Conservation (phyloP, 2,113 vertebrate species). For the Piprites chloris region DNA sequence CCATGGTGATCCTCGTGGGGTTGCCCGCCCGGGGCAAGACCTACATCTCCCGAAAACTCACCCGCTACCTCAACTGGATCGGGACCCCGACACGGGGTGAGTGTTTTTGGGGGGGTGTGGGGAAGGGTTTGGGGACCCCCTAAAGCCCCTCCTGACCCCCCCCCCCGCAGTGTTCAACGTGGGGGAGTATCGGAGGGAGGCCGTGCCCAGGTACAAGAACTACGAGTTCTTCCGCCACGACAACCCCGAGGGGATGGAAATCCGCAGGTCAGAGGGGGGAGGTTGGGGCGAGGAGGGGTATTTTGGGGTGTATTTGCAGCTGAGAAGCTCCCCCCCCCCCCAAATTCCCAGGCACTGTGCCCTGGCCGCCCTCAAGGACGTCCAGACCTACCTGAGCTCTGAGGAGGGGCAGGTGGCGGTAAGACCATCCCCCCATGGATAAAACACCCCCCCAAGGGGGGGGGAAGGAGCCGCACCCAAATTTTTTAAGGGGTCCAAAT, state of each 20-base stretch:
- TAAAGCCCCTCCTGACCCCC: background rate
- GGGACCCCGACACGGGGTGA: constrained; percentile 87
- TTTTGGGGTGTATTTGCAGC: background rate
- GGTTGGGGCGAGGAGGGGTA: too few species aligned
- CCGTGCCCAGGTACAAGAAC: constrained; percentile 81
- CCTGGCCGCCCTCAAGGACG: constrained; percentile 81
- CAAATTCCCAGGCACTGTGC: constrained; percentile 80
- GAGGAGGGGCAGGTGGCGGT: constrained; percentile 86
- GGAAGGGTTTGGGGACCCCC: background rate
- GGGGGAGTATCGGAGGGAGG: constrained; percentile 87
- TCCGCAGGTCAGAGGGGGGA: constrained; percentile 74
- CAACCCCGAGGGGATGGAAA: constrained; percentile 85
- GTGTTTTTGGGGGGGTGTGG: background rate
- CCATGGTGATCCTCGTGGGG: constrained; percentile 89
- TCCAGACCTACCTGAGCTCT: constrained; percentile 77
- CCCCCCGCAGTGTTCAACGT: constrained; percentile 84
- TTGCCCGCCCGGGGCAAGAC: constrained; percentile 89
- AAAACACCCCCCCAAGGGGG: background rate
- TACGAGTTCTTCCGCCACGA: constrained; percentile 87
- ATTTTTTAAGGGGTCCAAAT: background rate
- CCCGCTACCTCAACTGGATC: constrained; percentile 91
- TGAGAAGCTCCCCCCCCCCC: background rate
- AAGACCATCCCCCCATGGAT: constrained; percentile 25
- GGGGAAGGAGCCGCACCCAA: background rate
- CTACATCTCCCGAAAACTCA: constrained; percentile 89